Conservation (phyloP, 2,888 invertebrate genomes). For the Bibio marci region DNA sequence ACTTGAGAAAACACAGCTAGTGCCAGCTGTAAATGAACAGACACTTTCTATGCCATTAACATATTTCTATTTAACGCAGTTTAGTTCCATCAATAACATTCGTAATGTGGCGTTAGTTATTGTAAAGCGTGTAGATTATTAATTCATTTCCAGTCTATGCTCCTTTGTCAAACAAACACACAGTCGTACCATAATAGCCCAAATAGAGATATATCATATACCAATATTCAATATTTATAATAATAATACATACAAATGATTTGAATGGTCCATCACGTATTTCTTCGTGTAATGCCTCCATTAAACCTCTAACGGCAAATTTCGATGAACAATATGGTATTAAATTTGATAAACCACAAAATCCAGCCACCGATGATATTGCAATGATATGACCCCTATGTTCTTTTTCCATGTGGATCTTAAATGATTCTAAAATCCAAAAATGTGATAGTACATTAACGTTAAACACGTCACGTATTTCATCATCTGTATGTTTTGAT, state of each 20-base stretch:
- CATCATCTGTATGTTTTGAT: conserved; percentile 43
- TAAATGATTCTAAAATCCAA: conserved; percentile 59
- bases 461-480: conserved; percentile 49
- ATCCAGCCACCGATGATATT: conserved; percentile 60
- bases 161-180: no score
- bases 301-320: conserved; percentile 68
- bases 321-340: conserved; percentile 72
- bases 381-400: conserved; percentile 65
- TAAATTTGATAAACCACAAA: conserved; percentile 54
- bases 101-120: no score
- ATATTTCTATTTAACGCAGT: no score
- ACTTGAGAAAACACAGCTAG: no score
- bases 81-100: no score
- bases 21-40: no score
- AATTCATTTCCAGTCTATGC: no score
- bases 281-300: conserved; percentile 66
- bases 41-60: no score
- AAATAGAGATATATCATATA: no score
- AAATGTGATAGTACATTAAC: conserved; percentile 65
- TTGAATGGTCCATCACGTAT: conserved; percentile 30
- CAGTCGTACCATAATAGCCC: no score
- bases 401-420: conserved; percentile 57
- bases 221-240: not conserved
- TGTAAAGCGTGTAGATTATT: no score
- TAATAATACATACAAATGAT: not conserved